Evolutionary conservation across 2,888 invertebrate species (phyloP), one percentile per base, ranked within the genome.

Genomic region (Stenotaenia linearis): DNA sequence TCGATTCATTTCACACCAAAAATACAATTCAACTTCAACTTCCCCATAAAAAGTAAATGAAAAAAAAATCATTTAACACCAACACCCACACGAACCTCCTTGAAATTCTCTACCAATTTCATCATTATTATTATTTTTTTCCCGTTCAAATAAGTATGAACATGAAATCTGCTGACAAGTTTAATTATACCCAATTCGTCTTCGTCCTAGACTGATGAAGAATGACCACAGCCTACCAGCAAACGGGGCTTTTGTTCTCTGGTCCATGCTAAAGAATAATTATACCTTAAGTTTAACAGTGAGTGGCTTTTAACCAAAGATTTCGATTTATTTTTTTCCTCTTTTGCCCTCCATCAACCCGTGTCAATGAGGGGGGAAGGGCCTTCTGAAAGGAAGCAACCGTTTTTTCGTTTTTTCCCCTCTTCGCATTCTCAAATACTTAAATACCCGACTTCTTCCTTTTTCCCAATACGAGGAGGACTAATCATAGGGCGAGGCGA

Each of bases 1-100:
- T 69, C 69, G 28, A 69, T 69, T 69, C 69, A 69, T 28, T 69
- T 69, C 69, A 69, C 69, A 69, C 69, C 69, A 69, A 69, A 69
- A 69, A 28, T 69, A 69, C 28, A 69, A 69, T 50, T 50, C 50
- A 50, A 50, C 50, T 50, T 69, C 69, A 69, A 50, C 69, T 69
- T 69, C 25, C 28, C 69, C 25, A 28, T 28, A 69, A 69, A 69
- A 45, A 45, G 12, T 7, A 15, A 45, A 45, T 18, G 4, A n/a
- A n/a, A 45, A 45, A 45, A 45, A 25, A 7, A 23, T 61, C n/a
- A 69, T 69, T 50, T 69, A 69, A 28, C 69, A 69, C 25, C 25
- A 25, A 69, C 69, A 23, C 69, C 23, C 28, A 69, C 28, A 69
- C 25, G 25, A 69, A 69, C n/a, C 50, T 50, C 12, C 69, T 69